These are phyloP conservation scores for Siderastrea siderea DNA, from an alignment of 92 coral and sea anemone genomes.

Conservation along the genomic window DNA sequence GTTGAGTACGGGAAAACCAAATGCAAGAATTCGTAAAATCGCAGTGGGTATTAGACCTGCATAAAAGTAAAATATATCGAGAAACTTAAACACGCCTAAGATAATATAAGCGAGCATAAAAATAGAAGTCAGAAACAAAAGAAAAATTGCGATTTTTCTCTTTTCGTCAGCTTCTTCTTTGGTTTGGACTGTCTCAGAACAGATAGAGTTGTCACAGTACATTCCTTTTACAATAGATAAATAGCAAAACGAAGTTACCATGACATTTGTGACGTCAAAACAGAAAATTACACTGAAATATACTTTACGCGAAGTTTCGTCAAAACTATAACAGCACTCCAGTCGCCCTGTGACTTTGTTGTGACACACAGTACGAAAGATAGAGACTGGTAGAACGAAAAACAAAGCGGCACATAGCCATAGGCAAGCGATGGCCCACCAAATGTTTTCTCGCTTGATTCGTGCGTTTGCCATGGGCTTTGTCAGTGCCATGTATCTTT, in stretches of 20 bases:
- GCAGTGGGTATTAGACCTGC: no score
- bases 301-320: neutral
- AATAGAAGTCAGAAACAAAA: constrained; percentile 25
- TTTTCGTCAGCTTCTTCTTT: constrained; percentile 38
- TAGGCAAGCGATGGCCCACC: neutral
- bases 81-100: neutral
- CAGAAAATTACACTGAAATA: constrained; percentile 3
- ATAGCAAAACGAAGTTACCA: constrained; percentile 37
- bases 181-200: constrained; percentile 42
- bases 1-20: neutral
- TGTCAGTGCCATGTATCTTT: constrained; percentile 46
- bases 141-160: constrained; percentile 38
- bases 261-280: constrained; percentile 19
- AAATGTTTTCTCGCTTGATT: constrained; percentile 32
- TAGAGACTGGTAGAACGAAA: neutral
- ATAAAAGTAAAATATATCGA: no score
- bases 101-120: constrained; percentile 25
- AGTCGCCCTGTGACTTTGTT: neutral
- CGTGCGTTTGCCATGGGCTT: constrained; percentile 43
- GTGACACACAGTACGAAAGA: neutral
- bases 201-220: constrained; percentile 41
- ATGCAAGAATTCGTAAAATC: neutral
- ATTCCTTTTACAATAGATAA: constrained; percentile 51
- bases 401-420: neutral
- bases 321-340: neutral